Evolutionary conservation across 2,113 vertebrate genomes (phyloP).

Genomic region (Mirza zaza): DNA sequence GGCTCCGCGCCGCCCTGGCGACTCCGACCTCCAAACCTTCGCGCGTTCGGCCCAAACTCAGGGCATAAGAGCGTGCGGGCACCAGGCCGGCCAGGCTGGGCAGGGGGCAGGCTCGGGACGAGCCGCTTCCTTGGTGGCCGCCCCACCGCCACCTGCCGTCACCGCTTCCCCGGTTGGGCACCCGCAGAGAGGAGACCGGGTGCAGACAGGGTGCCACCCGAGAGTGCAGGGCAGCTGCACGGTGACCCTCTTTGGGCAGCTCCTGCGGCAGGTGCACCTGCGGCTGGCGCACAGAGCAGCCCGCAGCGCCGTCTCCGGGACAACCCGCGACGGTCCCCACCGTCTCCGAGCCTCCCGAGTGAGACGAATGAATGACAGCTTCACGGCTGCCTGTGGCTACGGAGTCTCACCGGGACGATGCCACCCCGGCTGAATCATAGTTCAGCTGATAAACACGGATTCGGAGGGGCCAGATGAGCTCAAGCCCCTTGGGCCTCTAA

Average conservation of each 20-base stretch:
- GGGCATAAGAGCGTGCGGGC: not conserved
- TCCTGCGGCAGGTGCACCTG: too few species aligned
- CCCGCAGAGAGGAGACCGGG: not conserved
- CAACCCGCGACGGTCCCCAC: too few species aligned
- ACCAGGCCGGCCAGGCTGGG: not conserved
- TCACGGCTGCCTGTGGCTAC: not conserved
- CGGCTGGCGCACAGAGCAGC: too few species aligned
- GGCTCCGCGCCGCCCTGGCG: not conserved
- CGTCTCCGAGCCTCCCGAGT: too few species aligned
- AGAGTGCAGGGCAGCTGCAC: not conserved
- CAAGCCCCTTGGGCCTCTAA: not conserved
- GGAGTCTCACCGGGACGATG: not conserved
- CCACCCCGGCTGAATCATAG: constrained; percentile 11
- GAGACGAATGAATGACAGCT: not conserved
- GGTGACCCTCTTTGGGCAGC: not conserved
- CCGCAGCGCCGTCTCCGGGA: too few species aligned
- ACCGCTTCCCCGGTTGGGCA: not conserved
- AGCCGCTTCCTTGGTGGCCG: too few species aligned
- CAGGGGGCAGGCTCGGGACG: not conserved
- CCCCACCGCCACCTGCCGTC: fast-evolving
- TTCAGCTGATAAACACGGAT: constrained; percentile 44
- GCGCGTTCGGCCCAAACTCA: not conserved
- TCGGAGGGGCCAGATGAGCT: not conserved
- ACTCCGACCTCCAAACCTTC: not conserved
- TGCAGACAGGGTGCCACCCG: fast-evolving